phyloP scores from a whole-genome alignment of 2,888 invertebrate genomes.

The Volucella inanis region DNA sequence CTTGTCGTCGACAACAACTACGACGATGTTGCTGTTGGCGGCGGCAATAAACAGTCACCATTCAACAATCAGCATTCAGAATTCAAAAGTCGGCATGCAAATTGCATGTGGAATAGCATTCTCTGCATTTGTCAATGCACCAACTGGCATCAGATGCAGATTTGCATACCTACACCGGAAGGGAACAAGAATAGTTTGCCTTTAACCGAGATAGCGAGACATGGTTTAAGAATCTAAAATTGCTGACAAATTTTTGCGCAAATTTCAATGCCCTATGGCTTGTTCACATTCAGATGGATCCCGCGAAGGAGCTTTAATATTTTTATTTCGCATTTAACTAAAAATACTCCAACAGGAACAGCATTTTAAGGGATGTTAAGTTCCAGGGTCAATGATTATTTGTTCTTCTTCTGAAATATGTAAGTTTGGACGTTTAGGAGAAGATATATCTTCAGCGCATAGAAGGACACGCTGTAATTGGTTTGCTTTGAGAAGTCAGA shows the following conservation, averaged over 20 bases:
- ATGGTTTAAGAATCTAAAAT: conserved; percentile 28
- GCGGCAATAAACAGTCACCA: too few species aligned
- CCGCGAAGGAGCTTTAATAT: conserved; percentile 37
- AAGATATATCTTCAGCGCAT: conserved; percentile 5
- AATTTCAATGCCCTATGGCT: conserved; percentile 6
- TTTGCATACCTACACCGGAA: conserved; percentile 66
- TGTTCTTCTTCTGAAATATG: conserved; percentile 15
- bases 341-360: conserved; percentile 25
- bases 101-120: conserved; percentile 71
- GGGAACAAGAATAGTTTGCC: conserved; percentile 25
- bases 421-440: conserved; percentile 22
- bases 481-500: conserved; percentile 40
- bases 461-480: conserved; percentile 49
- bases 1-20: conserved; percentile 47
- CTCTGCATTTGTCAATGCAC: conserved; percentile 26
- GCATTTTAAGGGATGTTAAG: conserved; percentile 19
- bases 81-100: conserved; percentile 64
- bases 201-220: background rate
- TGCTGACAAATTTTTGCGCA: conserved; percentile 65
- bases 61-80: too few species aligned
- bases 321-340: conserved; percentile 38
- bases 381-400: conserved; percentile 64
- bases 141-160: conserved; percentile 65
- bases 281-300: background rate
- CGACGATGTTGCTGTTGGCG: conserved; percentile 60